Evolutionary conservation across 1,140 invertebrate species (phyloP), one percentile per base, ranked within the genome.

Genomic region (Chionoecetes opilio): DNA sequence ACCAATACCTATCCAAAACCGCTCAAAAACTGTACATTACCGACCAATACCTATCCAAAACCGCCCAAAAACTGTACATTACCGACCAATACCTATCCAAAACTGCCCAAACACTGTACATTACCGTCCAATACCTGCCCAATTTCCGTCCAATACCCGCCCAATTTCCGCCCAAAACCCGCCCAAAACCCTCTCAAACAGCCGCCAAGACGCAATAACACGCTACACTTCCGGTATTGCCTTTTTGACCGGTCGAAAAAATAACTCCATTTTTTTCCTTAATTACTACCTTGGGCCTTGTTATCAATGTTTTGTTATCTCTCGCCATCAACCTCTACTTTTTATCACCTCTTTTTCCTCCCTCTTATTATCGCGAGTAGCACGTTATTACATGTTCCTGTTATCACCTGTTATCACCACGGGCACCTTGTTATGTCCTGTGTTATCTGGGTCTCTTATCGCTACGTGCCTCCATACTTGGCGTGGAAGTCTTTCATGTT

Each of bases 331-430:
- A 26, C 63, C n/a, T 21, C 8, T 75, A n/a, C n/a, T 75, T 75
- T 75, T n/a, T 75, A 17, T 21, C 63, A 3, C 63, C 63, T 75
- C 63, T n/a, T 26, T n/a, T 5, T 75, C 63, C 63, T n/a, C 63
- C 63, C 26, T 75, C 63, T 75, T 21, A 75, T 75, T 75, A 75
- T 75, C 63, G 63, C n/a, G 63, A 75, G 63, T 75, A 26, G 63
- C 63, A 75, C 63, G 63, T 75, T 26, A 75, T 75, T 26, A 75
- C 63, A 75, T 75, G 26, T 75, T 75, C n/a, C 63, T 75, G 63
- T 75, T 75, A 75, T 75, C 63, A 75, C n/a, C 63, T 75, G 63
- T 75, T 75, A 75, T 75, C 63, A 75, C n/a, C 6, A 75, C n/a
- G n/a, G 11, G 63, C 11, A 26, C n/a, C 63, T 75, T 26, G 8